Evolutionary conservation across 2,888 invertebrate genomes (phyloP), one percentile per base, ranked within the genome.

Genomic region (Oligia fasciuncula): DNA sequence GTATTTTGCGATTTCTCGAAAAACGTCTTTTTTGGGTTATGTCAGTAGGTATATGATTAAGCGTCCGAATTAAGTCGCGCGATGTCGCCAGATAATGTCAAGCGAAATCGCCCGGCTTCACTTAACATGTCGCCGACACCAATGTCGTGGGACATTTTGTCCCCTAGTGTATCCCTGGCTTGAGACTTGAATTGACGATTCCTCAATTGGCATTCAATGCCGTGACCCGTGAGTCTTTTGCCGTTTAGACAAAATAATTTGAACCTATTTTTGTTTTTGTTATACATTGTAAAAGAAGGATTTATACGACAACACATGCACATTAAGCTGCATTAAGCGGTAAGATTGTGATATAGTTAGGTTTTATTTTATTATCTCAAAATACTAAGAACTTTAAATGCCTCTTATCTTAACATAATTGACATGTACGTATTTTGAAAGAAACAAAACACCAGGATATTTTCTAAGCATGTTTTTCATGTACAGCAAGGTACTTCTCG

Each of bases 401-500:
- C 49, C 19, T 70, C 35, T 72, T 57, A 49, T 70, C 35, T 72
- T 57, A 49, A 65, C 11, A 14, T 46, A 70, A 60, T 29, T 54
- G 57, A 43, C 65, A 69, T 74, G 63, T 46, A 46, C 11, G 46
- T 72, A 54, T 65, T 73, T 78, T 65, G 17, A 71, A 76, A 54
- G 11, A 65, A 76, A 63, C 29, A 81, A 72, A 77, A 40, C 40
- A 19, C 40, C n/a, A 70, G 23, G 49, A 68, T 78, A 85, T 84
- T 87, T 85, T 78, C 84, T 80, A 77, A 83, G 77, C 75, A 70
- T 85, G 85, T 83, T 85, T 83, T 89, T 85, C 77, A 85, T 81
- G 81, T 76, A 78, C 80, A 78, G 75, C 71, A 73, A 69, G 65
- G 76, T 83, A 87, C 71, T 83, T 80, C 46, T 81, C 85, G 84